These are phyloP conservation scores for Maniola jurtina DNA, from an alignment of 1,140 invertebrate genomes.

Conservation along the genomic window DNA sequence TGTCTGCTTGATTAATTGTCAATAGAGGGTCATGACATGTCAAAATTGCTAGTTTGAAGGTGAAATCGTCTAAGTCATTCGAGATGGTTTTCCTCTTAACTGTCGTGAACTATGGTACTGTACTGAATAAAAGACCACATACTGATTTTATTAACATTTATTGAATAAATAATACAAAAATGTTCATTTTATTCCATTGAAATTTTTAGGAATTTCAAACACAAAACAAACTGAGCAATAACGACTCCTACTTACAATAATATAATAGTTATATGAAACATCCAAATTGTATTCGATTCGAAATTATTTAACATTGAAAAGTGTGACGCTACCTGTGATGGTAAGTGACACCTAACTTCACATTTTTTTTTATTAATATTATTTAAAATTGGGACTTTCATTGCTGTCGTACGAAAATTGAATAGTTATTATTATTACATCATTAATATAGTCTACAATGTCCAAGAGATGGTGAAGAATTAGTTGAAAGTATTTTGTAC, in stretches of 20 bases:
- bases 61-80: too few species aligned
- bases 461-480: too few species aligned
- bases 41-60: too few species aligned
- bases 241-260: constrained; percentile 49
- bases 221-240: constrained; percentile 66
- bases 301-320: constrained; percentile 62
- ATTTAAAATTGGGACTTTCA: background rate
- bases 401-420: background rate
- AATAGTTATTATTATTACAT: background rate
- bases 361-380: background rate
- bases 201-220: constrained; percentile 60
- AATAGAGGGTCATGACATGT: too few species aligned
- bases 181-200: constrained; percentile 55
- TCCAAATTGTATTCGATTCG: constrained; percentile 48
- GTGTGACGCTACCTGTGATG: constrained; percentile 39
- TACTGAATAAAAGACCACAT: constrained; percentile 31
- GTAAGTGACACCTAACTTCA: background rate
- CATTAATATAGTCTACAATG: background rate
- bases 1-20: too few species aligned
- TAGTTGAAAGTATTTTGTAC: too few species aligned
- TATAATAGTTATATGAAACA: constrained; percentile 33
- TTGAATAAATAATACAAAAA: constrained; percentile 79
- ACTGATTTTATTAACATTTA: constrained; percentile 78
- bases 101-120: too few species aligned
- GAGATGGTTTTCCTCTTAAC: too few species aligned